phyloP scores from a whole-genome alignment of 2,888 invertebrate genomes.

The Balanococcus diminutus region DNA sequence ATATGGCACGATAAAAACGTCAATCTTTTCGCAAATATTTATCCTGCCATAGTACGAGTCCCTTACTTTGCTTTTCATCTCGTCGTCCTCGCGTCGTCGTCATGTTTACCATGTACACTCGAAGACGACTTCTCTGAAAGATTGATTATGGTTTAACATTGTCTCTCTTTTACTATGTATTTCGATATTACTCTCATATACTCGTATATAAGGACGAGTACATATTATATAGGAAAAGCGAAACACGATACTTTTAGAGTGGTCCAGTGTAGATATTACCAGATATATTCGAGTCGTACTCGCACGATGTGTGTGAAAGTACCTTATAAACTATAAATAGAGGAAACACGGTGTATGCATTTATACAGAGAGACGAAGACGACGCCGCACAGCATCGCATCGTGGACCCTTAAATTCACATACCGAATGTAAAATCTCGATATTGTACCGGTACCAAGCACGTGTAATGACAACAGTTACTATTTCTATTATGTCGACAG shows the following conservation, averaged over 20 bases:
- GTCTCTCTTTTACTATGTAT: background rate
- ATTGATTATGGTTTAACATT: background rate
- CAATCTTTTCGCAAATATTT: conserved; percentile 27
- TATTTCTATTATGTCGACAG: conserved; percentile 12
- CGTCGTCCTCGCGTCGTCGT: background rate
- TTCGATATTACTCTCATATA: background rate
- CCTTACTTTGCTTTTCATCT: background rate
- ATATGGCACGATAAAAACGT: conserved; percentile 17
- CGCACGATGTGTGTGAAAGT: conserved; percentile 16
- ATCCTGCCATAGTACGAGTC: background rate
- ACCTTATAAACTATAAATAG: conserved; percentile 6
- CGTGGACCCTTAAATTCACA: conserved; percentile 8
- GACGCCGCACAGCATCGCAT: too few relatives aligned
- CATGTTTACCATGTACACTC: background rate
- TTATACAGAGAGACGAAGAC: background rate
- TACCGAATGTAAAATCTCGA: background rate
- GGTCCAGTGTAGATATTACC: background rate
- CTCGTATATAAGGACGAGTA: background rate
- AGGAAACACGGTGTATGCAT: conserved; percentile 7
- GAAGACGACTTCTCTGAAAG: background rate
- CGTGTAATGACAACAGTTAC: background rate
- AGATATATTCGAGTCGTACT: background rate
- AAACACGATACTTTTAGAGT: background rate
- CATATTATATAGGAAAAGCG: background rate
- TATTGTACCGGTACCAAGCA: conserved; percentile 22